Evolutionary conservation across 2,888 invertebrate species (phyloP), one percentile per base, ranked within the genome.

Genomic region (Hylaea fasciaria): DNA sequence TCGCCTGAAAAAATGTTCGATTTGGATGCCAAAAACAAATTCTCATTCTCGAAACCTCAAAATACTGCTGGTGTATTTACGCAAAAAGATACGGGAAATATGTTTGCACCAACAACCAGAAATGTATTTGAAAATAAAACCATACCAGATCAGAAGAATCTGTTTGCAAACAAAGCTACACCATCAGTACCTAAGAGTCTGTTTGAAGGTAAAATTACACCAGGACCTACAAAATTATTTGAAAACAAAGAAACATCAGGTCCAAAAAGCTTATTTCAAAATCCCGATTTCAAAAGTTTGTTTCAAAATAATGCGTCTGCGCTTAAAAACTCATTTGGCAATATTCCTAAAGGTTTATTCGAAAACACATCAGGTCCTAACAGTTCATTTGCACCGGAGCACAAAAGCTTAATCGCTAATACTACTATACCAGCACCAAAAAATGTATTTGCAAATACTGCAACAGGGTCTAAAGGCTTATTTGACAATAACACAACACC

Each of bases 41-140:
- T 89, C 69, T 82, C 82, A 13, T 92, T 92, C 80, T 91, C 91
- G 0, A 89, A 87, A 59, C 91, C 91, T 37, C 82, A 86, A 72
- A 80, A 85, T 52, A 79, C 78, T 17, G 57, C 54, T 12, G 68
- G 53, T 12, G 37, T 77, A 48, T 77, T 82, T 59, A 66, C 64
- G 44, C 64, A 51, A 28, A 77, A 71, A 65, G 77, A 78, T 62
- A 48, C 61, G n/a, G 60, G 58, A 12, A 71, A 70, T 53, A 39
- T 73, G 41, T 73, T 76, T 28, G 76, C 54, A 12, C 41, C 57
- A 16, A n/a, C 64, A 41, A 40, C 29, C 0, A 44, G 2, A 17
- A 12, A 35, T 22, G 14, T 52, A 44, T 49, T 49, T 37, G 50
- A 50, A 39, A 57, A 45, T 16, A 49, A 49, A 49, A 11, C 14